These are phyloP conservation scores for Hermodice carunculata DNA, from an alignment of 2,888 invertebrate species.

Conservation along the genomic window DNA sequence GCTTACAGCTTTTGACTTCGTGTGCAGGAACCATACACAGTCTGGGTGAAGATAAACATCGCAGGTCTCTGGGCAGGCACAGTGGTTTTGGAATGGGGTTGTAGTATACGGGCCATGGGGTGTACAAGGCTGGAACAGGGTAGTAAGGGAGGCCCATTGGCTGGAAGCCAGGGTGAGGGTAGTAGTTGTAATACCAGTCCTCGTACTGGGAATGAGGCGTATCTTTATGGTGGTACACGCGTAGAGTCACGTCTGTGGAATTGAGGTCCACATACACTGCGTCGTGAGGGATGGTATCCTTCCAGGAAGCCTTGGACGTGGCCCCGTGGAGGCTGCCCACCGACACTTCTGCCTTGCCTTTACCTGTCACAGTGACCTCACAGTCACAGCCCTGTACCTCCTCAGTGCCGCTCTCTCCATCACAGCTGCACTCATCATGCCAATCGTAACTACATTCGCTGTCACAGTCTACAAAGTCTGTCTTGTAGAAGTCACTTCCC, in stretches of 20 bases:
- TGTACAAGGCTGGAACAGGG: slow-evolving; percentile 18
- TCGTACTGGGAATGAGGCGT: slow-evolving; percentile 26
- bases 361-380: slow-evolving; percentile 9
- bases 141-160: background rate
- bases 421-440: too few relatives aligned
- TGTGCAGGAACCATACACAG: slow-evolving; percentile 58
- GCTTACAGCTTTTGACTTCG: slow-evolving; percentile 64
- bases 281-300: slow-evolving; percentile 19
- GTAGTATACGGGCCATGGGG: slow-evolving; percentile 8
- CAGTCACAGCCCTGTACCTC: too few relatives aligned
- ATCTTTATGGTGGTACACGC: slow-evolving; percentile 61
- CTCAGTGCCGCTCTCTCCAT: too few relatives aligned
- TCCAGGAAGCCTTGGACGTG: background rate
- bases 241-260: slow-evolving; percentile 58
- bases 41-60: slow-evolving; percentile 41
- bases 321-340: slow-evolving; percentile 12
- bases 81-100: slow-evolving; percentile 44
- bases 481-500: slow-evolving; percentile 15
- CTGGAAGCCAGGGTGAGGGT: background rate
- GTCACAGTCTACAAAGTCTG: background rate
- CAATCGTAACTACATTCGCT: background rate
- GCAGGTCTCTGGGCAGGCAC: slow-evolving; percentile 46
- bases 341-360: slow-evolving; percentile 21
- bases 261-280: slow-evolving; percentile 61
- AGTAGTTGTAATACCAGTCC: background rate